Percentiles rank a stretch among this genome's conserved stretches.
These are phyloP conservation scores for Cataglyphis cursor DNA, from an alignment of 2,888 invertebrate genomes.

Conservation along the genomic window DNA sequence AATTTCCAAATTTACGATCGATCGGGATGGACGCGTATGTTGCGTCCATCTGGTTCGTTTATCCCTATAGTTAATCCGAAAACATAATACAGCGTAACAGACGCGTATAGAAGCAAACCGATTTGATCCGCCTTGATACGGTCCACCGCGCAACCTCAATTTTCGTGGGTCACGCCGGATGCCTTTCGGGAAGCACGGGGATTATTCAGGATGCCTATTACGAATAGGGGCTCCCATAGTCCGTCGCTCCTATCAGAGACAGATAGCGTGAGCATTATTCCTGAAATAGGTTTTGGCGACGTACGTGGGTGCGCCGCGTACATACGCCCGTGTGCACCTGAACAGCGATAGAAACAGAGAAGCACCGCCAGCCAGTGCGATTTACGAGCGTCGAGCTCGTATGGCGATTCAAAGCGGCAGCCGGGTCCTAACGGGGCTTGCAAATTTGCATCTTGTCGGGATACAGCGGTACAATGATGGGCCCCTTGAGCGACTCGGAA, in stretches of 20 bases:
- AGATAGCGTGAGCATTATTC: constrained; percentile 71
- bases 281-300: constrained; percentile 68
- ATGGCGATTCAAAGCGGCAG: constrained; percentile 52
- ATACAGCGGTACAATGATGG: constrained; percentile 41
- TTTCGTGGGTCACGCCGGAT: constrained; percentile 75
- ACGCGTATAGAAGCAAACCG: constrained; percentile 51
- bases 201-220: constrained; percentile 75
- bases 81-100: constrained; percentile 68
- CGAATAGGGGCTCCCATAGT: constrained; percentile 61
- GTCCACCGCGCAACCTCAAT: constrained; percentile 76
- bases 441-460: constrained; percentile 55
- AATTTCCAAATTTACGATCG: not conserved
- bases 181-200: constrained; percentile 69
- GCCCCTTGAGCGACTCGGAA: constrained; percentile 49
- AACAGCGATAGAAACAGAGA: constrained; percentile 49
- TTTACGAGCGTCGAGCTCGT: constrained; percentile 48
- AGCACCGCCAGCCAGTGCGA: constrained; percentile 35
- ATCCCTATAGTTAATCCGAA: constrained; percentile 45
- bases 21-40: not conserved
- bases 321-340: constrained; percentile 30
- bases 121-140: constrained; percentile 73
- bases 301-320: constrained; percentile 10
- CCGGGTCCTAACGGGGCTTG: constrained; percentile 54
- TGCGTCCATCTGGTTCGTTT: constrained; percentile 1
- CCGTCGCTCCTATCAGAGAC: constrained; percentile 68